Evolutionary conservation across 2,888 invertebrate genomes (phyloP).

Genomic region (Brachyptera risi): DNA sequence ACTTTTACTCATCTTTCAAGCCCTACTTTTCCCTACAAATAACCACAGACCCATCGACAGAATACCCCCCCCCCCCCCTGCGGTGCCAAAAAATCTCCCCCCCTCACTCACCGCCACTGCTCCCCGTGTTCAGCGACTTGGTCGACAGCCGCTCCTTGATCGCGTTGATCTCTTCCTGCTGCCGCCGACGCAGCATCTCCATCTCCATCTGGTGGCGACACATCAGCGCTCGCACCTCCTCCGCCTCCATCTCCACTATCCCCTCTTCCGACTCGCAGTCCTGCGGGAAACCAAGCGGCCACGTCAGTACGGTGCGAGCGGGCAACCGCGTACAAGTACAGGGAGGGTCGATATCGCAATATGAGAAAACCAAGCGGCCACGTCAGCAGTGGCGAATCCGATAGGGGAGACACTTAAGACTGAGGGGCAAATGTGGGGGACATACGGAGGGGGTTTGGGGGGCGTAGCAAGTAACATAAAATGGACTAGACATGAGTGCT

Average conservation of each 20-base stretch:
- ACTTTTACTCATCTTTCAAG: no score
- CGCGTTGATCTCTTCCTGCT: conserved; percentile 42
- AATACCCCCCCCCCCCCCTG: no score
- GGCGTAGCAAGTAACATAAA: no score
- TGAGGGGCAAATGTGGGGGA: no score
- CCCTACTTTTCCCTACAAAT: no score
- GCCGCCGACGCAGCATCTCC: conserved; percentile 51
- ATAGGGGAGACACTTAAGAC: no score
- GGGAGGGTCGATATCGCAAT: no score
- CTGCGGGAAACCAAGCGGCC: conserved; percentile 22
- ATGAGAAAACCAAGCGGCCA: no score
- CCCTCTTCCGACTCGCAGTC: conserved; percentile 33
- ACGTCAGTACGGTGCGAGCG: neutral
- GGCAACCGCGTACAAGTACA: neutral
- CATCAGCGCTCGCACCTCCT: conserved; percentile 39
- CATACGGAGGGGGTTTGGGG: no score
- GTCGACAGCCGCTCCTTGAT: conserved; percentile 29
- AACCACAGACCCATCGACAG: no score
- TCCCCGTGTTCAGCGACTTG: neutral
- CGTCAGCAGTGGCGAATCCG: no score
- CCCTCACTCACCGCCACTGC: neutral
- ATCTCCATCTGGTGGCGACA: conserved; percentile 51
- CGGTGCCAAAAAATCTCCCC: neutral
- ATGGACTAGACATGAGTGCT: no score
- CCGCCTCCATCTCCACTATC: conserved; percentile 16